Percentiles rank a stretch among this genome's conserved stretches.
Evolutionary conservation across 2,888 invertebrate genomes (phyloP).

Genomic region (Urechis unicinctus): DNA sequence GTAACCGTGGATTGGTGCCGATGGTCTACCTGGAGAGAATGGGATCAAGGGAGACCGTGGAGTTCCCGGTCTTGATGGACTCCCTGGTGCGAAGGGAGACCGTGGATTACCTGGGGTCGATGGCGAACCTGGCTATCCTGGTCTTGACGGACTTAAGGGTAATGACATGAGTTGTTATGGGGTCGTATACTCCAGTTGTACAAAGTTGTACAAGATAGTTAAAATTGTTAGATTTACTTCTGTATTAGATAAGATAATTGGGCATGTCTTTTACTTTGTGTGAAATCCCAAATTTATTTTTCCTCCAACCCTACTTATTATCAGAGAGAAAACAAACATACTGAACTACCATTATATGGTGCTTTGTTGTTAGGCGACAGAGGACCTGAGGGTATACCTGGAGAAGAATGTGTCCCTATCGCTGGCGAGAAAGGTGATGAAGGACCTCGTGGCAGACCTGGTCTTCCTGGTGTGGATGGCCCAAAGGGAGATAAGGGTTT

Average conservation of each 20-base stretch:
- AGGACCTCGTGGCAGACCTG: neutral
- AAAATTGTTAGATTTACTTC: no score
- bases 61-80: slow-evolving; percentile 15
- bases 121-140: slow-evolving; percentile 17
- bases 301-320: no score
- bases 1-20: neutral
- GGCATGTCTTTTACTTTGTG: no score
- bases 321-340: no score
- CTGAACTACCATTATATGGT: no score
- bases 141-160: slow-evolving; percentile 14
- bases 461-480: slow-evolving; percentile 27
- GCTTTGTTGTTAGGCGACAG: slow-evolving; percentile 1
- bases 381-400: slow-evolving; percentile 12
- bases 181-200: neutral
- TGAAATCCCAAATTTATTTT: no score
- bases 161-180: neutral
- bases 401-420: neutral
- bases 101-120: slow-evolving; percentile 18
- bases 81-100: slow-evolving; percentile 25
- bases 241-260: no score
- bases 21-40: no score
- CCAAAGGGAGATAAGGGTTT: slow-evolving; percentile 30
- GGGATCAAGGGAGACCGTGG: slow-evolving; percentile 26
- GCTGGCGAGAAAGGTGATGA: neutral
- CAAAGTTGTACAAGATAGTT: neutral